Evolutionary conservation across 2,797 vertebrate genomes (phyloP).

Genomic region (Sorex maritimensis): DNA sequence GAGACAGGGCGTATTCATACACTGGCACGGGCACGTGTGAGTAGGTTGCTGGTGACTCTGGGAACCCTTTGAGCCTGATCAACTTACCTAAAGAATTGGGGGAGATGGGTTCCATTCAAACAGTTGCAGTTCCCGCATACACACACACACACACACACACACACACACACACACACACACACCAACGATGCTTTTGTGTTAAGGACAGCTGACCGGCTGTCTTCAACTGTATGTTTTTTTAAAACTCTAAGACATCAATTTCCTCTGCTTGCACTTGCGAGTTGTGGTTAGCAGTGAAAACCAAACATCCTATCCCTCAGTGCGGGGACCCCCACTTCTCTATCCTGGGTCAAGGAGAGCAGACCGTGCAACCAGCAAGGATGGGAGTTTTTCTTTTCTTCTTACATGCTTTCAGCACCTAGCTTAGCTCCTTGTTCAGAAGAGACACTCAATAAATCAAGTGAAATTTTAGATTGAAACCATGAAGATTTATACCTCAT

Average conservation of each 20-base stretch:
- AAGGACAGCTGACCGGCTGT: not conserved
- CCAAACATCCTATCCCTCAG: not conserved
- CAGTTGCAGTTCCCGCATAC: not conserved
- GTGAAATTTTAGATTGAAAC: conserved; percentile 52
- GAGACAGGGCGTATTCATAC: not conserved
- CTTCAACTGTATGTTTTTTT: not conserved
- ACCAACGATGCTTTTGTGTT: no score
- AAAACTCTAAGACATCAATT: not conserved
- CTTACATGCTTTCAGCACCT: not conserved
- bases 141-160: not conserved
- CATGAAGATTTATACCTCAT: conserved; percentile 34
- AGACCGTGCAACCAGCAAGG: not conserved
- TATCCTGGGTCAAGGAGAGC: not conserved
- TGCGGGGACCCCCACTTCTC: not conserved
- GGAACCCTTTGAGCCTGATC: not conserved
- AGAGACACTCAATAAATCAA: conserved; percentile 49
- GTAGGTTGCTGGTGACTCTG: not conserved
- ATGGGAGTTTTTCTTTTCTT: not conserved
- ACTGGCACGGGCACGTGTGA: not conserved
- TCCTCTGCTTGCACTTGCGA: not conserved
- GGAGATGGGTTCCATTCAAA: not conserved
- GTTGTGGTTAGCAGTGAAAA: not conserved
- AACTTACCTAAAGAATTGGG: not conserved
- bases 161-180: not conserved
- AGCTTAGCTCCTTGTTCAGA: conserved; percentile 9